A percentile compares a stretch with the other conserved stretches of the same genome.
Conservation (phyloP, 2,113 vertebrate genomes). For the Macrotus californicus region DNA sequence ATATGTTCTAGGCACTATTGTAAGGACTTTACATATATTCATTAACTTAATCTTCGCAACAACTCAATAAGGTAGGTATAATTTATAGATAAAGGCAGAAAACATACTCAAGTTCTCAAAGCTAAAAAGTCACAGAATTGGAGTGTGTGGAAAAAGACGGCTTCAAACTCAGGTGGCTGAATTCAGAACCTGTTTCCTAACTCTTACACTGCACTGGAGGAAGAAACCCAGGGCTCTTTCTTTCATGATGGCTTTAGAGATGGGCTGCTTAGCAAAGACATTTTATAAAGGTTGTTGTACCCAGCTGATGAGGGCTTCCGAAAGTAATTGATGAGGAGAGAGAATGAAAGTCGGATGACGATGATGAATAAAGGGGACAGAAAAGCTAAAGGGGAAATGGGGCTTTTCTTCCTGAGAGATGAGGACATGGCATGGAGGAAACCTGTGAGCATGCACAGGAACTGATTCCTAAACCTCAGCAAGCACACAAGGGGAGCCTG, state of each 20-base stretch:
- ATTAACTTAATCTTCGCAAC: not conserved
- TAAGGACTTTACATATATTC: not conserved
- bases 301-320: not conserved
- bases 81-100: not conserved
- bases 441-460: not conserved
- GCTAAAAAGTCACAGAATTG: not conserved
- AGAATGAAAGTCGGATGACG: not conserved
- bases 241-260: not conserved
- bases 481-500: not conserved
- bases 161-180: not conserved
- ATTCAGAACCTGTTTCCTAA: not conserved
- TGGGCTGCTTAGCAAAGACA: not conserved
- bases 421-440: not conserved
- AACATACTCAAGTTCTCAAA: not conserved
- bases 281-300: not conserved
- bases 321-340: not conserved
- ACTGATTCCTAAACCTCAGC: not conserved
- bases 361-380: not conserved
- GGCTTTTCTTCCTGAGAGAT: not conserved
- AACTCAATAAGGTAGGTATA: not conserved
- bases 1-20: not conserved
- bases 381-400: not conserved
- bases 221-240: not conserved
- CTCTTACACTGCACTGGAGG: not conserved
- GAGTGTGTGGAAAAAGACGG: not conserved